Evolutionary conservation across 2,888 invertebrate genomes (phyloP), one percentile per base, ranked within the genome.

Genomic region (Conistra vaccinii): DNA sequence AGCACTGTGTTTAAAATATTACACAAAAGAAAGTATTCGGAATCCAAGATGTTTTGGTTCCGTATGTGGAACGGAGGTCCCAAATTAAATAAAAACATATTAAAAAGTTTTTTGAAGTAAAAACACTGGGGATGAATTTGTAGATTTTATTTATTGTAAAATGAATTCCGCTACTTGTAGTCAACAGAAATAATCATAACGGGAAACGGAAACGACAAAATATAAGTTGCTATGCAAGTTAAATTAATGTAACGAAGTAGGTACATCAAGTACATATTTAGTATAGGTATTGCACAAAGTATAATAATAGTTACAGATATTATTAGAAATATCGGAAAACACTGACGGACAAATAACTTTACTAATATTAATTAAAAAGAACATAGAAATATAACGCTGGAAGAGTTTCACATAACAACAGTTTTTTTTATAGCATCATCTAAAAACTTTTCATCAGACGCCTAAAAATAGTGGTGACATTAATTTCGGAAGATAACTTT

Each of bases 61-160:
- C 0, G 0, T 0, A 67, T 23, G 0, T 17, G 23, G 4, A 26
- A 32, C 1, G 1, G 1, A 29, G 53, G 4, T 6, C 7, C 29
- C 5, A 32, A 51, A 66, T n/a, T 10, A 32, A 48, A 32, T n/a
- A 3, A n/a, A 65, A 32, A 0, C 3, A n/a, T n/a, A n/a, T n/a
- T 10, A 51, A 39, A 14, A 58, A 29, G 60, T 26, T 10, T 5
- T 32, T 2, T 35, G 7, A 29, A 39, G 32, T 57, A 83, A 48
- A 88, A 91, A 89, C 81, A 79, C 80, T 26, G n/a, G 53, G 0
- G 68, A 79, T 80, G 79, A 90, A 92, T 91, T 92, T 93, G 93
- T 94, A 93, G 90, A 94, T 93, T 95, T 95, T 94, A 94, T 96
- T 95, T 92, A 92, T 93, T 94, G 91, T 91, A 90, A 95, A 94